Conservation (phyloP, 2,113 vertebrate species). For the Agapornis roseicollis region DNA sequence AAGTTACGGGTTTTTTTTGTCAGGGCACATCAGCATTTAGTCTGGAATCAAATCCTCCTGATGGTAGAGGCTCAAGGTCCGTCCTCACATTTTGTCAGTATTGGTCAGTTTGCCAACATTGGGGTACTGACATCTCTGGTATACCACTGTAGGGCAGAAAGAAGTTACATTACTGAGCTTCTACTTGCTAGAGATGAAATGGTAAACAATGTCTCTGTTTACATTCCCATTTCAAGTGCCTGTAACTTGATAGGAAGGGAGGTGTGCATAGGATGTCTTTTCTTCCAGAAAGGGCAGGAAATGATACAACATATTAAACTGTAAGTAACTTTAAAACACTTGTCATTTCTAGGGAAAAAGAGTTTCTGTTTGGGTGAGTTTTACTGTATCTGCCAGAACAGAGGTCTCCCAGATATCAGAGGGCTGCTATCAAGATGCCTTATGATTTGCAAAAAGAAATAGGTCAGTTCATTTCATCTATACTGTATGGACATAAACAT, state of each 20-base stretch:
- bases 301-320: background rate
- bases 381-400: background rate
- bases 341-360: background rate
- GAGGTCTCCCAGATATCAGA: background rate
- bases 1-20: background rate
- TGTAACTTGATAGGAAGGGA: background rate
- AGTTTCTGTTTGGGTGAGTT: background rate
- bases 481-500: background rate
- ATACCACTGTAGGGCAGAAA: background rate
- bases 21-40: background rate
- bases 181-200: background rate
- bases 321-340: background rate
- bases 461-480: background rate
- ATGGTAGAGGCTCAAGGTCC: background rate
- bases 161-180: background rate
- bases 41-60: background rate
- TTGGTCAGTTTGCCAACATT: background rate
- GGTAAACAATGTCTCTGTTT: background rate
- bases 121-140: background rate
- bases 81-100: background rate
- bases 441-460: background rate
- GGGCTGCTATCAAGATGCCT: background rate
- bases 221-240: background rate
- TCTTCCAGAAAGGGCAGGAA: background rate
- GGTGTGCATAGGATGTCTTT: background rate